These are phyloP conservation scores for Zonotrichia leucophrys DNA, from an alignment of 2,113 vertebrate genomes.

Conservation along the genomic window DNA sequence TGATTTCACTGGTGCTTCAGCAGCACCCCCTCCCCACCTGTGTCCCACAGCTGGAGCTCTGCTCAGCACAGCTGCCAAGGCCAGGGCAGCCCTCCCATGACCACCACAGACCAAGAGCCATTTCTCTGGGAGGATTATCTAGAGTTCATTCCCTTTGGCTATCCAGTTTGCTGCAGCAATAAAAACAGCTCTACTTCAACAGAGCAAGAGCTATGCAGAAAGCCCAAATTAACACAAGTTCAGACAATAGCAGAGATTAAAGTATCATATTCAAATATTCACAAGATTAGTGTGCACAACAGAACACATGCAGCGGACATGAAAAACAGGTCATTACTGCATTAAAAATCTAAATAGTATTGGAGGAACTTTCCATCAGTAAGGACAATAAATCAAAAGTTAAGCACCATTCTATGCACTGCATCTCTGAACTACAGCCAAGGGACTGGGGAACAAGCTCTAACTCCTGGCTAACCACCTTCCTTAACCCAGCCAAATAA, in stretches of 20 bases:
- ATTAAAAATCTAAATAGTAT: neutral
- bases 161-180: neutral
- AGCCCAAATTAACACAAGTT: neutral
- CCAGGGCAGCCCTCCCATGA: neutral
- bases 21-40: neutral
- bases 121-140: neutral
- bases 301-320: accelerated
- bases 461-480: neutral
- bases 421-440: accelerated
- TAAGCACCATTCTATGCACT: neutral
- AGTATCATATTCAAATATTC: neutral
- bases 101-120: too few relatives aligned
- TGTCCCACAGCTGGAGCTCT: neutral
- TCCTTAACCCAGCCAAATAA: neutral
- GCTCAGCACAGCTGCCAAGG: neutral
- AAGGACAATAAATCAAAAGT: neutral
- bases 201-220: neutral
- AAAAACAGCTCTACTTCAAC: neutral
- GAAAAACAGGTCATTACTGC: neutral
- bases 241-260: neutral
- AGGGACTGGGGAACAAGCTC: neutral
- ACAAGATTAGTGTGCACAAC: neutral
- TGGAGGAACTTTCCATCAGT: neutral
- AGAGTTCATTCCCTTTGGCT: neutral
- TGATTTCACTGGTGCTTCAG: neutral